Base-by-base conservation (phyloP, 2,888 invertebrate species). In the Neria commutata region DNA sequence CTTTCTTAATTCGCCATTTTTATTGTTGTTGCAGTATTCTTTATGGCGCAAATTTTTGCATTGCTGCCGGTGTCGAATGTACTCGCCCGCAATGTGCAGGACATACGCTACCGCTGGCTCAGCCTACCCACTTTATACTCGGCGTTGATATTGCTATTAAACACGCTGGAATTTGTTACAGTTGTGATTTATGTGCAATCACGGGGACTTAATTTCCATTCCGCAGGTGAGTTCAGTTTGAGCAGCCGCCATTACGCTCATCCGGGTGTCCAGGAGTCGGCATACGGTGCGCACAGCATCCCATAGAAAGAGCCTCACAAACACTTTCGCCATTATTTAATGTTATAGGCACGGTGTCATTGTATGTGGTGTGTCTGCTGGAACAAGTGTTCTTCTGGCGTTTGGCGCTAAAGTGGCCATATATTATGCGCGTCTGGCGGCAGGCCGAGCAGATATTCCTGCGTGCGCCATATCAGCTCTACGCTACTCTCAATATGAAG, bases 401-500 rank as follows among this genome's bases (percentile, higher is more conserved):
- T 53, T 60, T 82, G 65, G 80, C 80, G 10, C 65, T 61, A n/a
- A 74, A 73, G 24, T 81, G 82, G 82, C 77, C 74, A 23, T 59
- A 58, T 14, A 70, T 81, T 4, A 78, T 79, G 65, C 52, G 60
- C 2, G 61, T 65, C 10, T 81, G 81, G 81, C 62, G 70, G 11
- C 66, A 69, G 14, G 74, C 72, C 10, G 82, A 81, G 50, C 66
- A 75, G 56, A 67, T 80, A n/a, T 81, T 81, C 40, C 64, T 79
- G 1, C 69, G 66, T 21, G 59, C 71, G 2, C 78, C 81, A 1
- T 81, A 81, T 71, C 71, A 75, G 6, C 65, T 75, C 26, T 76
- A 75, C 47, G 73, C 67, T 6, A 69, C 65, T 10, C 78, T 70
- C 42, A 77, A 70, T 50, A 77, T 78, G 70, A 74, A 68, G 47